A percentile compares a stretch with the other conserved stretches of the same genome.
These are phyloP conservation scores for Atta colombica DNA, from an alignment of 1,140 invertebrate species.

Conservation along the genomic window DNA sequence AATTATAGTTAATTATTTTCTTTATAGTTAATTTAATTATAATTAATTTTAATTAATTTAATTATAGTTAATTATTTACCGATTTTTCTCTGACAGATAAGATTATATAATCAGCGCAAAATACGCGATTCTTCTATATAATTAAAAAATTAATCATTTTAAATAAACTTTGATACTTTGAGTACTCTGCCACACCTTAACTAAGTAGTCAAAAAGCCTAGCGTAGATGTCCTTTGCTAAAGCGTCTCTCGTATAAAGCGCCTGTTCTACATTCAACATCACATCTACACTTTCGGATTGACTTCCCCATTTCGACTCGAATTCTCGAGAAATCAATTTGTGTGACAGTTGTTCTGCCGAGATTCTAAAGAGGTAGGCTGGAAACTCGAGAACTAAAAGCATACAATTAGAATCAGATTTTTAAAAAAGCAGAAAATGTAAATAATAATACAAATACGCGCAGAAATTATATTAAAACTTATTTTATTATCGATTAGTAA, in stretches of 20 bases:
- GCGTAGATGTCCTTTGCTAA: constrained; percentile 91
- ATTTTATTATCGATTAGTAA: constrained; percentile 3
- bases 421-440: constrained; percentile 37
- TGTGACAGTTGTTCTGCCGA: constrained; percentile 87
- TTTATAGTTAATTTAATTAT: no score
- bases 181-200: constrained; percentile 86
- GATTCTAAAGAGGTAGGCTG: constrained; percentile 90
- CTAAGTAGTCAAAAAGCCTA: constrained; percentile 91
- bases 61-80: neutral
- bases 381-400: constrained; percentile 89
- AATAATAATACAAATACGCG: neutral
- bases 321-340: constrained; percentile 90
- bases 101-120: neutral
- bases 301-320: constrained; percentile 92
- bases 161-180: neutral
- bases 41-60: no score
- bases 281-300: constrained; percentile 91
- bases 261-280: constrained; percentile 90
- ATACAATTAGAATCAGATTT: neutral
- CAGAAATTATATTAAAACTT: constrained; percentile 16
- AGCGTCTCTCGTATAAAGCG: constrained; percentile 90
- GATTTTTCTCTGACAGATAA: neutral
- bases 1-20: neutral
- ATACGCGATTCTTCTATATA: neutral
- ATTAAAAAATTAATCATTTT: neutral